Base-by-base conservation (phyloP, 2,888 invertebrate species). In the Ormyrus thymus region DNA sequence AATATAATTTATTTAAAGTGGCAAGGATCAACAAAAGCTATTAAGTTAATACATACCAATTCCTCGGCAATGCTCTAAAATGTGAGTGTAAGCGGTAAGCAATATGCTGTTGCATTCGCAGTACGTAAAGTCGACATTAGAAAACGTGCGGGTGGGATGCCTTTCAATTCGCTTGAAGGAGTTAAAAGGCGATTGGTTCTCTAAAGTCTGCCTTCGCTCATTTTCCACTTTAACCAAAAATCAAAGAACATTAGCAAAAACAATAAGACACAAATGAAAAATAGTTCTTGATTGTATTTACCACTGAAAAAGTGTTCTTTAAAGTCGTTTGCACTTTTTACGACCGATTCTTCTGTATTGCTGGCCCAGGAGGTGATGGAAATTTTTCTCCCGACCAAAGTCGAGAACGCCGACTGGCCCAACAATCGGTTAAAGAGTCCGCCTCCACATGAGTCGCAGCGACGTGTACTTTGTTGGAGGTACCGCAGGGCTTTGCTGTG, bases 61-160 rank as follows among this genome's bases (percentile, higher is more conserved):
- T 65, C 92, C 93, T 65, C 90, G 91, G 84, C 93, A 93, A 85
- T 94, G 94, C 0, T 92, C 91, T 53, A 93, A 89, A 64, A 93
- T 89, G 85, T 93, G 92, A 1, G 91, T 90, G 83, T 93, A 94
- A 61, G 92, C 92, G 0, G 92, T 91, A 48, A 90, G 89, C 64
- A 94, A 87, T 79, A 93, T 93, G 10, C 91, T 83, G 51, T 91
- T 87, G 85, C 94, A 94, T 83, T 93, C 92, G 84, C 94, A 94
- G 64, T 91, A 89, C 1, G 90, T 89, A 79, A 93, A 91, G 81
- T 93, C 91, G 6, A 92, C 83, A 0, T 91, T 90, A 0, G 92
- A 91, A 81, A 93, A 93, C 0, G 91, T 91, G 45, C 89, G 85
- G 0, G 90, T 89, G 3, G 87, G 86, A 64, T 61, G 74, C n/a